Evolutionary conservation across 2,797 vertebrate genomes (phyloP).

Genomic region (Myotis daubentonii): DNA sequence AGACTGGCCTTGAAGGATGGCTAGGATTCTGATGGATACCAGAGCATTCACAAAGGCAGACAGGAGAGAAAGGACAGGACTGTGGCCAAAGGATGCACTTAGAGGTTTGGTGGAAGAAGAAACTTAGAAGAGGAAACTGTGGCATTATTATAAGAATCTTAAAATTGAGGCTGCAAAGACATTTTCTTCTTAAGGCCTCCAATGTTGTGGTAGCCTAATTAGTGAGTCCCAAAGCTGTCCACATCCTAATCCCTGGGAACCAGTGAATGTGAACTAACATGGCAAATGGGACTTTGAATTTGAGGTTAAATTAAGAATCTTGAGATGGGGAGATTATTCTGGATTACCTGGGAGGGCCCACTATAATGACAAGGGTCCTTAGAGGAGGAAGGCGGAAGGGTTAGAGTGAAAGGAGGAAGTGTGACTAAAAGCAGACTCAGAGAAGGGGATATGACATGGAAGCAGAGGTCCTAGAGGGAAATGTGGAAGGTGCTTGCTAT

Average conservation of each 20-base stretch:
- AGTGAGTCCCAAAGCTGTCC: not conserved
- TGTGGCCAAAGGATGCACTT: not conserved
- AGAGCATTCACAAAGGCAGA: not conserved
- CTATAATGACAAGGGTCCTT: not conserved
- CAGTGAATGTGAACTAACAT: not conserved
- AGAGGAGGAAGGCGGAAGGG: not conserved
- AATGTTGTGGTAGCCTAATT: not conserved
- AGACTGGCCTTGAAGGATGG: not conserved
- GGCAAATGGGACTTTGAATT: not conserved
- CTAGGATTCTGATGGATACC: not conserved
- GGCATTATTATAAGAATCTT: not conserved
- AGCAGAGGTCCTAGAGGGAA: not conserved
- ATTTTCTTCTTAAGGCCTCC: not conserved
- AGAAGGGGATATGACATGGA: not conserved
- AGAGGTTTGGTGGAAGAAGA: not conserved
- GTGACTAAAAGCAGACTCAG: not conserved
- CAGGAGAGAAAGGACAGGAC: not conserved
- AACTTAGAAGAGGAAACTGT: not conserved
- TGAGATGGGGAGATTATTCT: not conserved
- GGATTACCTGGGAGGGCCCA: not conserved
- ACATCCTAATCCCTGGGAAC: not conserved
- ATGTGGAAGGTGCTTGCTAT: fast-evolving
- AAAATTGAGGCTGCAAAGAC: not conserved
- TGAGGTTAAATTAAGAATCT: not conserved
- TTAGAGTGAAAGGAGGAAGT: not conserved